Evolutionary conservation across 1,140 invertebrate genomes (phyloP).

Genomic region (Ceratina calcarata): DNA sequence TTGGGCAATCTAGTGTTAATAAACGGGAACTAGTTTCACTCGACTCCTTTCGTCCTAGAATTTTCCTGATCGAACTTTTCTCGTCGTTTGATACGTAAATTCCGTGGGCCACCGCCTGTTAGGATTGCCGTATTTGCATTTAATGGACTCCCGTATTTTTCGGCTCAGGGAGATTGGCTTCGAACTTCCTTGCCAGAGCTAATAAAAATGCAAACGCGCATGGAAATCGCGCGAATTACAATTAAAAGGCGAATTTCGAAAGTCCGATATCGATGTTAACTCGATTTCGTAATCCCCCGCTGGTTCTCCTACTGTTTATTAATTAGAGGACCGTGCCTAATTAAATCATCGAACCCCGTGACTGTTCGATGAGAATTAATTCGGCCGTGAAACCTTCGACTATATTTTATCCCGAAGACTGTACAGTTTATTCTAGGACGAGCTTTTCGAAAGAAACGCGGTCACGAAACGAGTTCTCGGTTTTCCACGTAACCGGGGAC

Average conservation of each 20-base stretch:
- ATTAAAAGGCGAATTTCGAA: background rate
- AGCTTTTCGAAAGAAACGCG: constrained; percentile 31
- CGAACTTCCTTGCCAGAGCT: background rate
- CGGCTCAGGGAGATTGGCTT: background rate
- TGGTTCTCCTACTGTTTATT: too few relatives aligned
- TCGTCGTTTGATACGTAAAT: constrained; percentile 44
- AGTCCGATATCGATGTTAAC: background rate
- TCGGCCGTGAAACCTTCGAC: background rate
- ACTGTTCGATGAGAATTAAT: background rate
- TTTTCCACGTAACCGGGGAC: constrained; percentile 30
- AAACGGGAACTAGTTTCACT: too few relatives aligned
- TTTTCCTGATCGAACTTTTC: too few relatives aligned
- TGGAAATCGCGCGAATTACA: background rate
- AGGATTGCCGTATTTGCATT: constrained; percentile 48
- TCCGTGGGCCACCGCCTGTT: background rate
- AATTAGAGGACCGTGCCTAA: too few relatives aligned
- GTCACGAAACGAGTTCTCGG: constrained; percentile 13
- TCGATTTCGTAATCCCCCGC: too few relatives aligned
- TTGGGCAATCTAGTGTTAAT: too few relatives aligned
- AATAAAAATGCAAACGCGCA: background rate
- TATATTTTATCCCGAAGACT: background rate
- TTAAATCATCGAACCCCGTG: too few relatives aligned
- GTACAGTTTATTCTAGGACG: background rate
- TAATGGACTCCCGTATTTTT: constrained; percentile 37
- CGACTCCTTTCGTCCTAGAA: background rate